Evolutionary conservation across 2,888 invertebrate genomes (phyloP), one percentile per base, ranked within the genome.

Genomic region (Pardosa pseudoannulata): DNA sequence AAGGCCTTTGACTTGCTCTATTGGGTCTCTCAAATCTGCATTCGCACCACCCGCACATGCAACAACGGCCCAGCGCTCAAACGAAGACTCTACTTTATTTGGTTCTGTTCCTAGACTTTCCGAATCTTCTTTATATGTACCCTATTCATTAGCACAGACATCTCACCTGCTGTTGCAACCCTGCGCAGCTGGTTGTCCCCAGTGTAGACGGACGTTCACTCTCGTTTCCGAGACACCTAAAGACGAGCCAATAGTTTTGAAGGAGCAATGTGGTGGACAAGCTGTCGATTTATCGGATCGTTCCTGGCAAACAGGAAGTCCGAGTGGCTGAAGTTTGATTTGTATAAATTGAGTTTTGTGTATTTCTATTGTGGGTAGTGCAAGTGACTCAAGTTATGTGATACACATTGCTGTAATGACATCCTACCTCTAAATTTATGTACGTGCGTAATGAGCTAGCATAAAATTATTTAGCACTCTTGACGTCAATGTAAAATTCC

Each of bases 21-120:
- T 88, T 3, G 88, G 88, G 9, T 89, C 88, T 5, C 83, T 90
- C 65, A 91, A 91, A 86, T 92, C 91, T 0, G 91, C 91, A 2
- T 92, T 91, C 89, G 76, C 78, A 75, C 89, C 73, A 64, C 89
- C 78, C 46, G 89, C 46, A 89, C 90, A 11, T 89, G 91, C 32
- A 91, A 73, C 79, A 28, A 62, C 73, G 13, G 13, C 68, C 11
- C 31, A 64, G 6, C 91, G 82, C 90, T 91, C n/a, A 90, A 46
- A 19, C 16, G 73, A 79, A 19, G 50, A 79, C 13, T 27, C 76
- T 27, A 67, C 79, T 0, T 3, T 87, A 19, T 87, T 82, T 32
- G 72, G 79, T 27, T 86, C 88, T 3, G 76, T 88, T 3, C 79
- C 81, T 1, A 39, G 79, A 9, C 39, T 88, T 19, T 83, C 88